Evolutionary conservation across 2,797 vertebrate species (phyloP), one percentile per base, ranked within the genome.

Genomic region (Acrocephalus scirpaceus): DNA sequence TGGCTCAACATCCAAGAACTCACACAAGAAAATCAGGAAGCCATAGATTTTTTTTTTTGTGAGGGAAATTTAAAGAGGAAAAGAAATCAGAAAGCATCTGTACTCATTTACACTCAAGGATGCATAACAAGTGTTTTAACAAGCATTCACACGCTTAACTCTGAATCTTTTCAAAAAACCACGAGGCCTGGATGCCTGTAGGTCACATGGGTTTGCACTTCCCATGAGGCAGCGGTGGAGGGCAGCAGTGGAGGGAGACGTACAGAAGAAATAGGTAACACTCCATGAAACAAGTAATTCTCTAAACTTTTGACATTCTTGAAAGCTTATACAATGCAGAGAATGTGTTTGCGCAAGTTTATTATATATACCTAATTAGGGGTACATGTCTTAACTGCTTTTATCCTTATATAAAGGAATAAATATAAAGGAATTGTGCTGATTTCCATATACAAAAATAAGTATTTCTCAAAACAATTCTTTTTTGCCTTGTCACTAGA

Each of bases 181-280:
- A 19, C 0, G 0, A 3, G 4, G 29, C 53, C 54, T 64, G 34
- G 42, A 65, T 0, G 0, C 32, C 17, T 30, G 7, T 2, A 36
- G 10, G 23, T 38, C 40, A 60, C 38, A 87, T 1, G 57, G 20
- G 66, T 53, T 26, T n/a, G 16, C 21, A 36, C 6, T 7, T 69
- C 64, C 77, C 88, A 93, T 48, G 26, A 69, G 77, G 64, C 3
- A 82, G 88, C 90, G 90, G 50, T 64, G 42, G 61, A 79, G 50
- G 19, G 65, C n/a, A 82, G 88, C 90, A 92, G 50, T 64, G 42
- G 61, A 79, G 50, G 19, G 65, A 73, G 69, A 44, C 38, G 87
- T 17, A 64, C 25, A 53, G 20, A 53, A 76, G 27, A 81, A 74
- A 32, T 3, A 5, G 6, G 19, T 10, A 88, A 65, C 8, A 29